Base-by-base conservation (phyloP, 2,888 invertebrate species). In the Ditula angustiorana region DNA sequence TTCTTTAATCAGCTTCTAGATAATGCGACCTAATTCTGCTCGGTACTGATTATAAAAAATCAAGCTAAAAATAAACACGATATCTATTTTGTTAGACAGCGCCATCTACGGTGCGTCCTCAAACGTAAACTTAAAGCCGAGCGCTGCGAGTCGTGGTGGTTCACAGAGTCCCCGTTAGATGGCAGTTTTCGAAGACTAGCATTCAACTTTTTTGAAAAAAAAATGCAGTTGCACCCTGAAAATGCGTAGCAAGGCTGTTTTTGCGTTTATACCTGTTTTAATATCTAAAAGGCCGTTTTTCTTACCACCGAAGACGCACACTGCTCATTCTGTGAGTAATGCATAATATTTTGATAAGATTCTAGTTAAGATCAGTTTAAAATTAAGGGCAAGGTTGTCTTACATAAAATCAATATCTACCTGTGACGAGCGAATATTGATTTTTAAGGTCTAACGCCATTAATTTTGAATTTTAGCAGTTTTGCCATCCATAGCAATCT, bases 161-260 rank as follows among this genome's bases (percentile, higher is more conserved):
- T 58, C 3, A 1, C 11, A 5, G 1, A 19, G 13, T 7, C 4
- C 23, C 11, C 23, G 46, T 10, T 52, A 63, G 63, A 52, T 63
- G 52, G 52, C 63, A 56, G 10, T 58, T 13, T 46, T 11, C 0
- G 21, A 28, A 37, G 28, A 13, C 4, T n/a, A 26, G 26, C 0
- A 10, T 5, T 0, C 13, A 16, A 5, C 23, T 30, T 50, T 63
- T 63, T 57, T 41, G 21, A 44, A 44, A 57, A 57, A 41, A 61
- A 56, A 46, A 33, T 58, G 52, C 63, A 46, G 30, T 63, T 63
- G 63, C 52, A 63, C 44, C 46, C 44, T 46, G 58, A 58, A 63
- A 52, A 63, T 63, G 63, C 58, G 58, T 47, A 55, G 47, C 57
- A 52, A 46, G 44, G 21, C 52, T 19, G 21, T 24, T 2, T 13